A percentile compares a stretch with the other conserved stretches of the same genome.
Evolutionary conservation across 23 tunicate genomes (phyloP).

Genomic region (Ascidia mentula): DNA sequence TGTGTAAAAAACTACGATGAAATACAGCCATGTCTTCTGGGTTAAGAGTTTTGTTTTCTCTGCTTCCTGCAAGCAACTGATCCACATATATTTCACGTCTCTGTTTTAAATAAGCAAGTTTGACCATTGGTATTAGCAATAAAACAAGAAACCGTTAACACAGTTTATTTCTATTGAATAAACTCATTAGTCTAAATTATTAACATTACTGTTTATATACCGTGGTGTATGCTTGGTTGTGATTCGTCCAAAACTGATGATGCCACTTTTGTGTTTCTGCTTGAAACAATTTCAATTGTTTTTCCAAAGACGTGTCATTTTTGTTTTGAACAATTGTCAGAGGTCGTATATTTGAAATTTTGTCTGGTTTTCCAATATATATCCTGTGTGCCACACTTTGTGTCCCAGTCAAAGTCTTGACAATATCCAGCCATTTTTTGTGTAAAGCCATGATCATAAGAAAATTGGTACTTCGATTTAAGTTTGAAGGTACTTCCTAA

Average conservation of each 20-base stretch:
- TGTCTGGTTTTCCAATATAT: slow-evolving; percentile 41
- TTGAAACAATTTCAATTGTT: slow-evolving; percentile 16
- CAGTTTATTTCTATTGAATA: no score
- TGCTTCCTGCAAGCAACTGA: background rate
- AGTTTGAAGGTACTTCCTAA: no score
- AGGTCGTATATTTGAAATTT: slow-evolving; percentile 38
- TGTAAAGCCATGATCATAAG: no score
- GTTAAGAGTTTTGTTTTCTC: slow-evolving; percentile 6
- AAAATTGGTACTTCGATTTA: no score
- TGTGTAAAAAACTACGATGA: slow-evolving; percentile 23
- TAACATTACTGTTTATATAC: no score
- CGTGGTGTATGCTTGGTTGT: slow-evolving; percentile 13
- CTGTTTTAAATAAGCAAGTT: background rate
- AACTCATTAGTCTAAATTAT: no score
- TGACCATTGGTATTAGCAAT: no score
- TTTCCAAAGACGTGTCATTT: slow-evolving; percentile 17
- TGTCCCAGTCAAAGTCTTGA: no score
- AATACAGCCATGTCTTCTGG: slow-evolving; percentile 43
- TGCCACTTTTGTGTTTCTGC: slow-evolving; percentile 40
- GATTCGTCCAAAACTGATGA: slow-evolving; percentile 43
- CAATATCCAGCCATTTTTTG: no score
- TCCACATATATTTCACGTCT: slow-evolving; percentile 7
- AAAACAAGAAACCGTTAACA: no score
- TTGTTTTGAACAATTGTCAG: background rate
- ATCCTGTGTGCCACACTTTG: background rate